Evolutionary conservation across 2,888 invertebrate genomes (phyloP).

Genomic region (Drosophila putrida): DNA sequence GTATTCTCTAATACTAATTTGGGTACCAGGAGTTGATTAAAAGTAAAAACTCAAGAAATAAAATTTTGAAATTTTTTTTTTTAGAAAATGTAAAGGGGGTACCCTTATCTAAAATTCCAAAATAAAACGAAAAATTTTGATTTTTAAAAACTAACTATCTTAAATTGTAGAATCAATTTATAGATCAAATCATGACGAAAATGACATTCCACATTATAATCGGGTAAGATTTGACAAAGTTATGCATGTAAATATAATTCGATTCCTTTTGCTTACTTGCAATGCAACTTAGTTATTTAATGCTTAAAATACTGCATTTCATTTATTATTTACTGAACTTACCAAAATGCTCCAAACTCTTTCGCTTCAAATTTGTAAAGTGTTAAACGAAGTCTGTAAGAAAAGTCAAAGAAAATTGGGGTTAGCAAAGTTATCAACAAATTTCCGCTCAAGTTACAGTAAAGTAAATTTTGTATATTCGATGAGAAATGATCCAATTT

Average conservation of each 20-base stretch:
- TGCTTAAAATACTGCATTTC: neutral
- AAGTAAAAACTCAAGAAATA: too few species aligned
- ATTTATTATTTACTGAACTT: conserved; percentile 1
- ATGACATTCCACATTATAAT: too few species aligned
- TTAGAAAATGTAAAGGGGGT: too few species aligned
- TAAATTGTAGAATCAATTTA: too few species aligned
- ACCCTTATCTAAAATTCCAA: too few species aligned
- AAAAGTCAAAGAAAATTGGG: neutral
- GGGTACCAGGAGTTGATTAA: too few species aligned
- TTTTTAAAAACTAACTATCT: too few species aligned
- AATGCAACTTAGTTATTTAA: neutral
- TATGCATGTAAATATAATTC: neutral
- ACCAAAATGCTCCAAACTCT: neutral
- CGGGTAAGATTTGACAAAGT: too few species aligned
- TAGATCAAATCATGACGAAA: too few species aligned
- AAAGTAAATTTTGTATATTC: neutral
- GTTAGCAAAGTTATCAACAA: neutral
- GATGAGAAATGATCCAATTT: conserved; percentile 3
- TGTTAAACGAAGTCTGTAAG: neutral
- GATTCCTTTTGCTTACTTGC: neutral
- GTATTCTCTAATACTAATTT: too few species aligned
- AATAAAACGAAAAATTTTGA: too few species aligned
- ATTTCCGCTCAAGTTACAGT: neutral
- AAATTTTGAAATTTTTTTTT: too few species aligned
- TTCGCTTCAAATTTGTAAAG: neutral